phyloP scores from a whole-genome alignment of 2,797 vertebrate species.

The Pyrocephalus nanus region DNA sequence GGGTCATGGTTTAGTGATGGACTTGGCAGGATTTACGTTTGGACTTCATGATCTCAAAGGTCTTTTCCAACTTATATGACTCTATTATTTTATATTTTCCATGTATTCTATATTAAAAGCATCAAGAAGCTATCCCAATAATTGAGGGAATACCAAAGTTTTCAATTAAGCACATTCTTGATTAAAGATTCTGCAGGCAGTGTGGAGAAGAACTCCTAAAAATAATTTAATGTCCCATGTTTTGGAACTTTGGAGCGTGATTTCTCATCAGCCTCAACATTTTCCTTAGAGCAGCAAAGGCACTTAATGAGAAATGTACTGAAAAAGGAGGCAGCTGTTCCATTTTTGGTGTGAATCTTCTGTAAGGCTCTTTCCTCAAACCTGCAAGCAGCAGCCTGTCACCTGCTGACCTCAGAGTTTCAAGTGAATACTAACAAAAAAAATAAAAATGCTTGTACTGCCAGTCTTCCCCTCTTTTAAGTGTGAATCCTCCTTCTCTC shows the following conservation, averaged over 20 bases:
- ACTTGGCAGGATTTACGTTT: background rate
- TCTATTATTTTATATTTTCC: background rate
- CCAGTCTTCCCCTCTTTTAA: background rate
- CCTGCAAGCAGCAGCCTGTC: background rate
- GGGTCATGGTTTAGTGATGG: background rate
- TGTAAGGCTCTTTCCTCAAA: background rate
- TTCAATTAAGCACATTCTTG: background rate
- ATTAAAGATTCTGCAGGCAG: background rate
- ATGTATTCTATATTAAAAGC: background rate
- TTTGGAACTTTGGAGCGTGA: background rate
- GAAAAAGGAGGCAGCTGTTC: background rate
- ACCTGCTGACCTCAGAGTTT: background rate
- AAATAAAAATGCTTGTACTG: background rate
- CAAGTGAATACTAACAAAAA: background rate
- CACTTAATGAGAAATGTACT: background rate
- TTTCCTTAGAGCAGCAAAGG: background rate
- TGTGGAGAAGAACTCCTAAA: background rate
- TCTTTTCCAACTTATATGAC: background rate
- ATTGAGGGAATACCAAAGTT: background rate
- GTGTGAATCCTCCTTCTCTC: background rate
- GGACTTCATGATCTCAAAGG: fast-evolving
- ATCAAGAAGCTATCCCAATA: background rate
- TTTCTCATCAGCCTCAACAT: background rate
- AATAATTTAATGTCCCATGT: background rate
- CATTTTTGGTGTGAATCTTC: background rate